These are phyloP conservation scores for Epizoanthus scotinus DNA, from an alignment of 92 coral and sea anemone genomes.

Conservation along the genomic window DNA sequence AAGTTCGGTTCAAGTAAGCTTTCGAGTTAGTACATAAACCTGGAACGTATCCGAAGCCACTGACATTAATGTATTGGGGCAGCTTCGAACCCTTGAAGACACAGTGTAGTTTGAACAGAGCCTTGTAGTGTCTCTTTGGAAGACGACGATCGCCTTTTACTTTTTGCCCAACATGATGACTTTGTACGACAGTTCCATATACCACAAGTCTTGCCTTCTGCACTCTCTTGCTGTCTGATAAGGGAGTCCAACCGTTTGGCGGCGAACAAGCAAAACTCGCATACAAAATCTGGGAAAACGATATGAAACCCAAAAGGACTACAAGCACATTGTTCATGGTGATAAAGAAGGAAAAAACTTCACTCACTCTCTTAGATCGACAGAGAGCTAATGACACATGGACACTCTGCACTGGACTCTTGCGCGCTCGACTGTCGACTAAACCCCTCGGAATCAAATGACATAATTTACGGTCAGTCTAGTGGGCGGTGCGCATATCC, in stretches of 20 bases:
- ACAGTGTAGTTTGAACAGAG: slow-evolving; percentile 77
- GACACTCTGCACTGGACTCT: slow-evolving; percentile 16
- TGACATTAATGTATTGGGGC: slow-evolving; percentile 65
- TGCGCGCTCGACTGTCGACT: slow-evolving; percentile 27
- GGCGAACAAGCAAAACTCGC: slow-evolving; percentile 71
- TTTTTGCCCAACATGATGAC: slow-evolving; percentile 57
- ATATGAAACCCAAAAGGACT: neutral
- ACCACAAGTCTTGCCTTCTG: slow-evolving; percentile 76
- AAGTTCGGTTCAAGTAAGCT: slow-evolving; percentile 80
- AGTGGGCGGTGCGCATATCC: slow-evolving; percentile 76
- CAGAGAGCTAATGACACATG: slow-evolving; percentile 21
- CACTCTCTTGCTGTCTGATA: slow-evolving; percentile 66
- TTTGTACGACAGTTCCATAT: slow-evolving; percentile 78
- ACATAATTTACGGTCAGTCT: slow-evolving; percentile 52
- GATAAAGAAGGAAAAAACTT: neutral
- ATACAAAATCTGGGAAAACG: slow-evolving; percentile 1
- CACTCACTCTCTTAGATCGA: neutral
- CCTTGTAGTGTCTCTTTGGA: slow-evolving; percentile 64
- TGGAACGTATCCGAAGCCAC: slow-evolving; percentile 77
- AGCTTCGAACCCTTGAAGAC: slow-evolving; percentile 75
- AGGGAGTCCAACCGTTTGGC: slow-evolving; percentile 65
- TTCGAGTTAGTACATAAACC: slow-evolving; percentile 75
- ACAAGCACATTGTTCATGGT: slow-evolving; percentile 19
- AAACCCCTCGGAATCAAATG: slow-evolving; percentile 55
- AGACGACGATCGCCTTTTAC: slow-evolving; percentile 30